Base-by-base conservation (phyloP, 2,113 vertebrate species). In the Paradisaea rubra region DNA sequence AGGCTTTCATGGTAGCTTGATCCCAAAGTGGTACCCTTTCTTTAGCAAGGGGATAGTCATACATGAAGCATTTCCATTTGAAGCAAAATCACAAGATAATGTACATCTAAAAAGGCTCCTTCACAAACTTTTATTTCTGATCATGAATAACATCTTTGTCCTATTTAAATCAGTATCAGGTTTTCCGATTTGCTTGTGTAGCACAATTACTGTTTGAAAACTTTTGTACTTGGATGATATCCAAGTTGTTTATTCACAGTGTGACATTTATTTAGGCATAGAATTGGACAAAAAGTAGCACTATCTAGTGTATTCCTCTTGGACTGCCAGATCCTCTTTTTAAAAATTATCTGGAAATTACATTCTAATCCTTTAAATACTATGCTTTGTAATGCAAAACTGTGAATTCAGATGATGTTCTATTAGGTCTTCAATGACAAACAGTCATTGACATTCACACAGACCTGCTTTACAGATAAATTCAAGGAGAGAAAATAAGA, bases 281-380 rank as follows among this genome's bases (percentile, higher is more conserved):
- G 60, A 92, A 71, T 42, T 49, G 14, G 20, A 86, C 9, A 16
- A 78, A 88, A 81, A 49, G 41, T 73, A 88, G 10, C 27, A n/a
- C 15, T 78, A 35, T 64, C 35, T 66, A 27, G 9, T 44, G 31
- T 49, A 68, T 86, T 92, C 21, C 28, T 53, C 39, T 57, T 20
- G n/a, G 61, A 64, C 65, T 72, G 23, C 7, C 20, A 87, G 23
- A 15, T 19, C 6, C 7, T 17, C 10, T 82, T 91, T 82, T 81
- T 1, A 71, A 78, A 93, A 78, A 74, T 63, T 81, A 83, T 35
- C 72, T 74, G 80, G 33, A 95, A 92, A 92, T 84, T 0, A 53
- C 72, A 71, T 60, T 74, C 60, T 88, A 94, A 92, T 74, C 61
- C 65, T 91, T 87, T 92, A 94, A 94, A 91, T 79, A 50, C 28